phyloP scores from a whole-genome alignment of 2,113 vertebrate species.

The Lycaon pictus region DNA sequence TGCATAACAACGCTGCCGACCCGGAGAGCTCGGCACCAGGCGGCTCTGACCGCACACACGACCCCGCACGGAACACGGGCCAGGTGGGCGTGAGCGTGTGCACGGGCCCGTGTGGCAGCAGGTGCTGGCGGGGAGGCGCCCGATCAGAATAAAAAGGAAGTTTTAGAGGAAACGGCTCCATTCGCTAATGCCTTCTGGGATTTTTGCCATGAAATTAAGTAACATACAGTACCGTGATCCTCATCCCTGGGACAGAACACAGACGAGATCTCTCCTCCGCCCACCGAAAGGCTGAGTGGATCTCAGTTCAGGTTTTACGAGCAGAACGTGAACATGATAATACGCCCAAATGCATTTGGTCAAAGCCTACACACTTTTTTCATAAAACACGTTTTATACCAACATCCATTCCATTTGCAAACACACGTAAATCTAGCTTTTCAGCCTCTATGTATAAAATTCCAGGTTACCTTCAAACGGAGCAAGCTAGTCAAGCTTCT shows the following conservation, averaged over 20 bases:
- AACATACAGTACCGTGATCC: neutral
- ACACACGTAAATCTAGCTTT: constrained; percentile 71
- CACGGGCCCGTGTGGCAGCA: accelerated
- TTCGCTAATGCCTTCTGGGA: neutral
- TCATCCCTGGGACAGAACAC: constrained; percentile 2
- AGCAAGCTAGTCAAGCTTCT: constrained; percentile 4
- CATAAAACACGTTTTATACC: constrained; percentile 83
- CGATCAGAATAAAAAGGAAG: neutral
- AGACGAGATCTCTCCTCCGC: neutral
- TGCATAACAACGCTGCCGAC: neutral
- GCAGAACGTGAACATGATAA: constrained; percentile 57
- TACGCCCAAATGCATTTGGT: constrained; percentile 72
- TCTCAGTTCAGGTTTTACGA: neutral
- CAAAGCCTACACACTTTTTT: constrained; percentile 74
- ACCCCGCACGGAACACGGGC: accelerated
- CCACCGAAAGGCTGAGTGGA: neutral
- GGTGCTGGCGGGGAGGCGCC: neutral
- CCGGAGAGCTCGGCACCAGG: accelerated
- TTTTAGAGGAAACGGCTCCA: neutral
- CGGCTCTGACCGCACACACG: accelerated
- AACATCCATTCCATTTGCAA: constrained; percentile 78
- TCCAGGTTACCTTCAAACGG: constrained; percentile 80
- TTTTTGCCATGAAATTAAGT: neutral
- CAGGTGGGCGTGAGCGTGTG: accelerated
- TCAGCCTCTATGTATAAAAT: constrained; percentile 76